Base-by-base conservation (phyloP, 2,888 invertebrate species). In the Drosophila nr. fundita region DNA sequence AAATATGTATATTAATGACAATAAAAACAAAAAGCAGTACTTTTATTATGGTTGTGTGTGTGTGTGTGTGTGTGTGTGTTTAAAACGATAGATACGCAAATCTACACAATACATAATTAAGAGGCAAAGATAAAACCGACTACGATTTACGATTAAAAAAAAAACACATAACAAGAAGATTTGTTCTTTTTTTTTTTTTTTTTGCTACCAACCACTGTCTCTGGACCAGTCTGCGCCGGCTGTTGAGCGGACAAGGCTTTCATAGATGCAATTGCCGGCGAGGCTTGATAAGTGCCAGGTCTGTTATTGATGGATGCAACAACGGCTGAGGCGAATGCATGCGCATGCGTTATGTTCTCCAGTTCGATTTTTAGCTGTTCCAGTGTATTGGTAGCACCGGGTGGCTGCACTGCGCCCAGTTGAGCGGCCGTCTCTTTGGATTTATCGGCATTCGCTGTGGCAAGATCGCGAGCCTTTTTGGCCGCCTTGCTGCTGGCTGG, bases 311-410 rank as follows among this genome's bases (percentile, higher is more conserved):
- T 91, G 48, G 87, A 89, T 29, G 82, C 84, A 48, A 90, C 90
- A 57, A 92, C 90, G 7, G 91, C 90, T 1, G 91, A 88, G 7
- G 91, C 86, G 57, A 91, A 82, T 2, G 89, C 94, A 87, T 94
- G 94, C 5, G 94, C 94, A 72, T 94, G 94, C 34, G 94, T 94
- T 64, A 95, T 93, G 74, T 94, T 94, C 76, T 95, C 94, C 42
- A 95, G 88, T 65, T 94, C 94, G 65, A 94, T 95, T 89, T 95
- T 94, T 4, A 95, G 87, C 76, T 94, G 94, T 73, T 94, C 94
- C 45, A 95, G 87, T 0, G 94, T 94, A 69, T 94, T 94, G 53
- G 94, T 94, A 7, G 88, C 83, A n/a, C 80, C 75, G 11, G 86
- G 49, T 7, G 72, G 72, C 68, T 82, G 88, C 13, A 55, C 62